Evolutionary conservation across 2,113 vertebrate genomes (phyloP).

Genomic region (Phrynosoma platyrhinos): DNA sequence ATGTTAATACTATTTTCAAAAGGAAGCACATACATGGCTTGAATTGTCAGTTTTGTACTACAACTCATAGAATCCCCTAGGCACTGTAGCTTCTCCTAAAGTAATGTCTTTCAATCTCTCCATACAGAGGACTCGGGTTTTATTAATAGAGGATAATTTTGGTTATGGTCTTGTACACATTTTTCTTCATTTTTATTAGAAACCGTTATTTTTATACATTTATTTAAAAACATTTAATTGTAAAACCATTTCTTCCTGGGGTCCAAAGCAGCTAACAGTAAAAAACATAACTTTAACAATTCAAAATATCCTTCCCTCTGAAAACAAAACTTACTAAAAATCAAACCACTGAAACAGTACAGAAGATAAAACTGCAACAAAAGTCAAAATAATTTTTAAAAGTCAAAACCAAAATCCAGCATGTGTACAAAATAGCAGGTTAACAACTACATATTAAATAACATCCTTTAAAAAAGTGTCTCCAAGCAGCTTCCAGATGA

Average conservation of each 20-base stretch:
- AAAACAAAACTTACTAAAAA: neutral
- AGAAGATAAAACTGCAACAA: neutral
- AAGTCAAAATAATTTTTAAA: neutral
- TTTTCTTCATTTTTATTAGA: neutral
- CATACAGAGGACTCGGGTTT: neutral
- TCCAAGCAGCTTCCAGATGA: neutral
- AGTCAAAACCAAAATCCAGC: neutral
- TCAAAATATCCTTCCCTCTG: neutral
- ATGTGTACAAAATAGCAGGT: too few relatives aligned
- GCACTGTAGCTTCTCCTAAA: too few relatives aligned
- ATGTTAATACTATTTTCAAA: neutral
- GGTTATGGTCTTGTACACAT: neutral
- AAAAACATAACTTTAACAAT: neutral
- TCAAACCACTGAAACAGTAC: neutral
- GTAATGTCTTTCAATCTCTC: too few relatives aligned
- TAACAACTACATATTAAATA: neutral
- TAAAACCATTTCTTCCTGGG: neutral
- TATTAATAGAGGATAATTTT: neutral
- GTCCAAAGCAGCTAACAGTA: neutral
- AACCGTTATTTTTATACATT: neutral
- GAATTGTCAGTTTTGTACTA: too few relatives aligned
- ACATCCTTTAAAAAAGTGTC: neutral
- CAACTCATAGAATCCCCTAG: too few relatives aligned
- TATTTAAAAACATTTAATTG: neutral
- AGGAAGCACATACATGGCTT: neutral